Conservation (phyloP, 2,113 vertebrate species). For the Poeciliopsis prolifica region DNA sequence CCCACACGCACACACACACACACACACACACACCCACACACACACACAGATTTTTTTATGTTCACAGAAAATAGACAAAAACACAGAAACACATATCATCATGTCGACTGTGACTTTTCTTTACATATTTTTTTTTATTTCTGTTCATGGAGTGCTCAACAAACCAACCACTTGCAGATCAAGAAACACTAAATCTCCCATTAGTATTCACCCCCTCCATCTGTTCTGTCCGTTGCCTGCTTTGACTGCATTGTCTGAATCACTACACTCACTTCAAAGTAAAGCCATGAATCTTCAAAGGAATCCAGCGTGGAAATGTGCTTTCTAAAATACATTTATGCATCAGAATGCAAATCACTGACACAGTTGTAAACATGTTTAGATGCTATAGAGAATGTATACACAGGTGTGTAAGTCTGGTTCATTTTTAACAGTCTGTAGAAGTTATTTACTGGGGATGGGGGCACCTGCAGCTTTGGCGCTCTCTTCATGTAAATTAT, state of each 20-base stretch:
- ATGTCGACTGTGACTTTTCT: background rate
- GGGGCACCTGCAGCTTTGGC: slow-evolving; percentile 29
- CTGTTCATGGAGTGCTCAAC: slow-evolving; percentile 24
- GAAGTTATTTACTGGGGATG: background rate
- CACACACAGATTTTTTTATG: background rate
- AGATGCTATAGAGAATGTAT: background rate
- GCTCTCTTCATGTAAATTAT: slow-evolving; percentile 10
- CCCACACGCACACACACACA: too few species aligned
- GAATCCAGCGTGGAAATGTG: slow-evolving; percentile 38
- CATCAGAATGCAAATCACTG: slow-evolving; percentile 49
- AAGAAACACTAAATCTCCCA: slow-evolving; percentile 39
- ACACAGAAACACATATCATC: background rate
- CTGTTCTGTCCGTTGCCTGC: slow-evolving; percentile 27
- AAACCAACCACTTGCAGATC: slow-evolving; percentile 23
- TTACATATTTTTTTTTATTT: background rate
- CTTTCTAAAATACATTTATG: slow-evolving; percentile 34
- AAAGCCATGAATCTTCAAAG: slow-evolving; percentile 49
- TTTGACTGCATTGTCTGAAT: slow-evolving; percentile 42
- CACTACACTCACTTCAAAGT: slow-evolving; percentile 46
- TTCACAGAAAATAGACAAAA: slow-evolving; percentile 1
- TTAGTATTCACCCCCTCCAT: slow-evolving; percentile 53
- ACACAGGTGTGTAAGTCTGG: slow-evolving; percentile 8
- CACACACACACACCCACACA: too few species aligned
- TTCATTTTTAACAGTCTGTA: slow-evolving; percentile 9
- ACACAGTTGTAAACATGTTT: slow-evolving; percentile 11